These are phyloP conservation scores for Amphibalanus amphitrite DNA, from an alignment of 1,140 invertebrate species.

Conservation along the genomic window DNA sequence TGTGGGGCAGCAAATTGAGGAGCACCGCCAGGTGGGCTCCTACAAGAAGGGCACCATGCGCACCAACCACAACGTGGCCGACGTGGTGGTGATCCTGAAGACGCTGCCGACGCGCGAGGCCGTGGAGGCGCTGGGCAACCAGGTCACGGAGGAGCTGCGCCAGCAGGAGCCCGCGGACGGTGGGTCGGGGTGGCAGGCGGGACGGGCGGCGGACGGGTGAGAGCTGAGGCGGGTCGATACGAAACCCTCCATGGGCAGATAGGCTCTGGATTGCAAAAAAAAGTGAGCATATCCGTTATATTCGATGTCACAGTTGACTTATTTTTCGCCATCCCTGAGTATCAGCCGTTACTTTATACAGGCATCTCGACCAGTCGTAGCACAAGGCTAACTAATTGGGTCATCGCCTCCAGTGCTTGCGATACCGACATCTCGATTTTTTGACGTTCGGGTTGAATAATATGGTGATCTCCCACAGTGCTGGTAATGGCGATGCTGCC, in stretches of 20 bases:
- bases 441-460: no score
- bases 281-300: no score
- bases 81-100: constrained; percentile 96
- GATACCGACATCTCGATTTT: constrained; percentile 25
- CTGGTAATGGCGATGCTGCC: neutral
- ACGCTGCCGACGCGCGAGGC: constrained; percentile 90
- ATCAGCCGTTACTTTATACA: no score
- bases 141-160: constrained; percentile 68
- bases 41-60: constrained; percentile 98
- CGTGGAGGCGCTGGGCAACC: constrained; percentile 73
- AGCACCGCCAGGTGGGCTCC: constrained; percentile 87
- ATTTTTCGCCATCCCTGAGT: no score
- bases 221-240: no score
- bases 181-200: no score
- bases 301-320: no score
- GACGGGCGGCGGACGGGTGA: no score
- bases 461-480: neutral
- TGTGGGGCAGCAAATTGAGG: constrained; percentile 70
- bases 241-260: no score
- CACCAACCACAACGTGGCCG: constrained; percentile 82
- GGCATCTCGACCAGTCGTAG: neutral
- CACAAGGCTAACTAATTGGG: constrained; percentile 1
- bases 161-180: constrained; percentile 33
- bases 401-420: constrained; percentile 28
- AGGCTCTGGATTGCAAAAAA: no score